Percentiles rank a stretch among this genome's conserved stretches.
phyloP scores from a whole-genome alignment of 2,797 vertebrate species.

The Clarias laeviceps region DNA sequence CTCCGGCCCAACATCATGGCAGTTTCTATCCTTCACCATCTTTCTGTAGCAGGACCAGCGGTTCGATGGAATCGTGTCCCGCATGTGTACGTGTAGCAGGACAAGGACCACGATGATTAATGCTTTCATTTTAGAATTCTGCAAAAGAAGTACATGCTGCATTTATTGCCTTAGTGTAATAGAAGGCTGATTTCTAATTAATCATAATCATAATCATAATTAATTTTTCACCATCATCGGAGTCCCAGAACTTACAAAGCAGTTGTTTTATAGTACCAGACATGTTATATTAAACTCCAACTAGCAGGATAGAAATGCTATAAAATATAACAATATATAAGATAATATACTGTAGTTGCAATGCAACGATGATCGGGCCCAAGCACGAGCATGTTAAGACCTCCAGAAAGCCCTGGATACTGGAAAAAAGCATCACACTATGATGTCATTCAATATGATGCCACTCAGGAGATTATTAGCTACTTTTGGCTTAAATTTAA shows the following conservation, averaged over 20 bases:
- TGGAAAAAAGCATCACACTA: no score
- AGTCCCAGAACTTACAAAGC: not conserved
- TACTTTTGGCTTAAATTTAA: no score
- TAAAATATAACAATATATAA: no score
- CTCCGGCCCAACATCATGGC: slow-evolving; percentile 64
- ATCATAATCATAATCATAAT: not conserved
- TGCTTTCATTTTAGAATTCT: slow-evolving; percentile 61
- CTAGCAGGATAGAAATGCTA: not conserved
- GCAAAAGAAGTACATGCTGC: not conserved
- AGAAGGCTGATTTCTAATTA: not conserved
- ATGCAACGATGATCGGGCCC: no score
- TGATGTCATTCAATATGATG: no score
- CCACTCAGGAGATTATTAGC: no score
- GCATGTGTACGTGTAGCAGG: slow-evolving; percentile 61
- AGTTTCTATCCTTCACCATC: slow-evolving; percentile 67
- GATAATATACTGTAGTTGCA: no score
- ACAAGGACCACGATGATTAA: slow-evolving; percentile 53
- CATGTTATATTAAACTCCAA: not conserved
- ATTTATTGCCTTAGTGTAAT: not conserved
- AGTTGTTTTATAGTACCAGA: not conserved
- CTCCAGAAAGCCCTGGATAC: no score
- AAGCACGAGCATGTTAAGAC: no score
- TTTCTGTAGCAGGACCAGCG: slow-evolving; percentile 75
- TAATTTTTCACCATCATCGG: not conserved
- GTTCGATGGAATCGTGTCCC: slow-evolving; percentile 55